Evolutionary conservation across 1,140 invertebrate genomes (phyloP), one percentile per base, ranked within the genome.

Genomic region (Daktulosphaira vitifoliae): DNA sequence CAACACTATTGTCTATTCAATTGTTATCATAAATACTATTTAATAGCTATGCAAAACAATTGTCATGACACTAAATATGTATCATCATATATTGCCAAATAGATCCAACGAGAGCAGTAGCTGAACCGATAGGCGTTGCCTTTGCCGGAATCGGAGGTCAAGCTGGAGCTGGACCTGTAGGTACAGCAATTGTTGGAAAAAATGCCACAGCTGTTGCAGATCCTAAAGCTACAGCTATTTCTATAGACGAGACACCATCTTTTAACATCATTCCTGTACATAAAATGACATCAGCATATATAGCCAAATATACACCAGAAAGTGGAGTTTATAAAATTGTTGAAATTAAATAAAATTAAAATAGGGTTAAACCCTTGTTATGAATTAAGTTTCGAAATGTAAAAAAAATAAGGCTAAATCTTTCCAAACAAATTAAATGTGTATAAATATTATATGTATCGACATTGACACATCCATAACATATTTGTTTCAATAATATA

Each of bases 61-160:
- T n/a, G n/a, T n/a, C n/a, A n/a, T n/a, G n/a, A n/a, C n/a, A n/a
- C n/a, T n/a, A n/a, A n/a, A n/a, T n/a, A n/a, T n/a, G n/a, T 15
- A 25, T 50, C 8, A 25, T 46, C 5, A 3, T n/a, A n/a, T n/a
- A n/a, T n/a, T 48, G n/a, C 18, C 26, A 16, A 26, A 62, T 62
- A 62, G 56, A 23, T 62, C 56, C 56, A 9, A 62, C 56, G 1
- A n/a, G 20, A 33, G 56, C 56, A 6, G 42, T 37, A 18, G 56
- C 56, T 46, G 23, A 62, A 42, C 56, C 56, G 38, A 39, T 46
- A 11, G 56, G 56, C 38, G 22, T 48, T 16, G 56, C 56, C 8
- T 62, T 62, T 15, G 56, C 56, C 56, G 56, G 56, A 46, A 48
- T 46, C 42, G 56, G 56, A 29, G 42, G 56, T 25, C 56, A 39